These are phyloP conservation scores for Oscheius onirici DNA, from an alignment of 2,888 invertebrate genomes.

Conservation along the genomic window DNA sequence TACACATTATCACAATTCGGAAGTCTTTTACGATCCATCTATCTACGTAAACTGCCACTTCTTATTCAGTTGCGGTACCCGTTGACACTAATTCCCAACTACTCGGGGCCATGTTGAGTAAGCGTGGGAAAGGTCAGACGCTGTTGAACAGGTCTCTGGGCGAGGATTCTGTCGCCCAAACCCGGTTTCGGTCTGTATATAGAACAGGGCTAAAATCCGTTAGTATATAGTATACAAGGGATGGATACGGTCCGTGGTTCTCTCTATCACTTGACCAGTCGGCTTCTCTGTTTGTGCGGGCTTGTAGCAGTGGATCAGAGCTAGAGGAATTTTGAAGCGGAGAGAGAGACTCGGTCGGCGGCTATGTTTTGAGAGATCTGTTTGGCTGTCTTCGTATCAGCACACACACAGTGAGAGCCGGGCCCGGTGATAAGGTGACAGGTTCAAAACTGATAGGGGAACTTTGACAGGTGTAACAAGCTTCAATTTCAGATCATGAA, in stretches of 20 bases:
- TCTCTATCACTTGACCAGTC: not conserved
- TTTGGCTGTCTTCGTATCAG: slow-evolving; percentile 30
- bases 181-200: too few relatives aligned
- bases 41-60: not conserved
- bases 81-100: not conserved
- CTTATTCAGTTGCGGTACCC: not conserved
- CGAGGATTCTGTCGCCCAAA: too few relatives aligned
- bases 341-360: not conserved
- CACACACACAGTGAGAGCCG: not conserved
- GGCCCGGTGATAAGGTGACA: not conserved
- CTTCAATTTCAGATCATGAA: slow-evolving; percentile 44
- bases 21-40: slow-evolving; percentile 9
- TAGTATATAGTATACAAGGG: too few relatives aligned
- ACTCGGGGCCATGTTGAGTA: slow-evolving; percentile 7
- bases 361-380: slow-evolving; percentile 21
- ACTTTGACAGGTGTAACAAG: too few relatives aligned
- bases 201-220: too few relatives aligned
- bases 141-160: not conserved
- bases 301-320: slow-evolving; percentile 12
- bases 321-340: slow-evolving; percentile 22
- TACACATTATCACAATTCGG: not conserved
- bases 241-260: too few relatives aligned
- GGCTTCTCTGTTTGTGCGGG: slow-evolving; percentile 12
- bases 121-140: slow-evolving; percentile 25
- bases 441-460: too few relatives aligned